These are phyloP conservation scores for Brenthis hecate DNA, from an alignment of 2,888 invertebrate genomes.

Conservation along the genomic window DNA sequence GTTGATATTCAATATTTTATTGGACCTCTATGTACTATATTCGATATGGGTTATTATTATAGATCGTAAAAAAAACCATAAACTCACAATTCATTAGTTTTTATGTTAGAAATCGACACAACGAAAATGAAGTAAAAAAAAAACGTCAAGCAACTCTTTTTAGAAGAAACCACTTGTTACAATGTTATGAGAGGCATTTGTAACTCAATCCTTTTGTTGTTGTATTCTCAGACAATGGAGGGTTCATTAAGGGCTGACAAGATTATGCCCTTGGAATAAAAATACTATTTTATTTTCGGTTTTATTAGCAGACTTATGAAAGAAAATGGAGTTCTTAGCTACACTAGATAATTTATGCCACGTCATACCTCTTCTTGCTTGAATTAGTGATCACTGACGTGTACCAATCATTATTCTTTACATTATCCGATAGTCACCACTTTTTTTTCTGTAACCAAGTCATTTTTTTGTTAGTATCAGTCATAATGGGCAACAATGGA, in stretches of 20 bases:
- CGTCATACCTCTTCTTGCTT: too few species aligned
- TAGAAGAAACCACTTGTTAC: constrained; percentile 11
- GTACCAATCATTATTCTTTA: too few species aligned
- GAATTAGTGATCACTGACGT: too few species aligned
- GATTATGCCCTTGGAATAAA: constrained; percentile 1
- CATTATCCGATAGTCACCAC: too few species aligned
- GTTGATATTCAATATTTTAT: not conserved
- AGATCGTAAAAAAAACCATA: too few species aligned
- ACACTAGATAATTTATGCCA: too few species aligned
- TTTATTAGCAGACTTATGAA: not conserved
- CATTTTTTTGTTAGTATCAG: too few species aligned
- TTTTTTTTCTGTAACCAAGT: too few species aligned
- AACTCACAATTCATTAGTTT: too few species aligned
- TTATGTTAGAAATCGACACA: not conserved
- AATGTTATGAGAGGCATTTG: constrained; percentile 16
- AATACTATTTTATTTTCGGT: not conserved
- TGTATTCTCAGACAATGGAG: constrained; percentile 14
- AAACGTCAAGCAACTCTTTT: constrained; percentile 8
- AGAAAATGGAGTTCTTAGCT: too few species aligned
- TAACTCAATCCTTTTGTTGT: constrained; percentile 21
- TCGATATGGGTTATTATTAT: too few species aligned
- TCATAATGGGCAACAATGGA: too few species aligned
- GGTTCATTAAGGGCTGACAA: constrained; percentile 13
- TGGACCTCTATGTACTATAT: not conserved
- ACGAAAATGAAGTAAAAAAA: not conserved